Base-by-base conservation (phyloP, 2,797 vertebrate species). In the Chelon auratus region DNA sequence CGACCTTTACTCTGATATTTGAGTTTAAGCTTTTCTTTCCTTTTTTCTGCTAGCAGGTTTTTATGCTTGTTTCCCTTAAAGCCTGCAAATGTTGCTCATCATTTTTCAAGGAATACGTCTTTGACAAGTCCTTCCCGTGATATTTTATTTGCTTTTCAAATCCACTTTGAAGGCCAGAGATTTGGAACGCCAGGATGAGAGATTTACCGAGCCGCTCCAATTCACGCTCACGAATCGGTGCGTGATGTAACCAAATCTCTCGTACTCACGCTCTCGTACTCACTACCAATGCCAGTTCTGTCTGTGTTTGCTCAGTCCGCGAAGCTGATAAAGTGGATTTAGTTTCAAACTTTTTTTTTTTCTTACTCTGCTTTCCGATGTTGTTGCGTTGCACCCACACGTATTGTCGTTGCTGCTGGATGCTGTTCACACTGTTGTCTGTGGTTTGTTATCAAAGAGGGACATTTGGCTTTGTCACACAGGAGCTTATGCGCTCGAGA, bases 241-340 rank as follows among this genome's bases (percentile, higher is more conserved):
- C 18, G 12, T 52, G 63, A 72, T 13, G 47, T n/a, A 37, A 62
- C 30, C 48, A 72, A 62, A 71, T 62, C 62, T 68, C 59, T 45
- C 59, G 30, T 55, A 42, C 43, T 15, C 40, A 40, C 66, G 54
- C 68, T 55, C n/a, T n/a, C n/a, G n/a, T 40, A 51, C 4, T 59
- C 48, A 39, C 47, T 12, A 9, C 59, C 60, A 50, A 37, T 52
- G 56, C 51, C 52, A 45, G 17, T 4, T 47, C 39, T 52, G 43
- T 14, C 18, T 9, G 30, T 20, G 48, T 60, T 65, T 47, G 26
- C 52, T 60, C 59, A 22, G 43, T 30, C 62, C 45, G 62, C 39
- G 5, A 30, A 57, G 54, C 50, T 60, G 47, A 66, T 24, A 3
- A 15, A 54, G 30, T 43, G 40, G 26, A 56, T 72, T 72, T 12